Evolutionary conservation across 2,888 invertebrate genomes (phyloP), one percentile per base, ranked within the genome.

Genomic region (Drosophila trichaetosa): DNA sequence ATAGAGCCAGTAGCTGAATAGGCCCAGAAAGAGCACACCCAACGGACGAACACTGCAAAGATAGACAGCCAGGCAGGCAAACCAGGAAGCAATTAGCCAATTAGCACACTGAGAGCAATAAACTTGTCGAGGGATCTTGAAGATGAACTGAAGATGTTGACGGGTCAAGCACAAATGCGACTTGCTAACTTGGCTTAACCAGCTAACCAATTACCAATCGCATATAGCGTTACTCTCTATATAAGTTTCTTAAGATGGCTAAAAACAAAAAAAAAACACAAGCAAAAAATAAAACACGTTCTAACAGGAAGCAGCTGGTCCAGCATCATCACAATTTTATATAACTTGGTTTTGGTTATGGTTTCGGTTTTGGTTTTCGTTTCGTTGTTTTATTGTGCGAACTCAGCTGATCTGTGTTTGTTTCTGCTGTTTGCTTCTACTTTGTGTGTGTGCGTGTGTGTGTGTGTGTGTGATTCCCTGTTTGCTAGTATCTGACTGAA

Each of bases 11-110:
- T 88, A 90, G 38, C 82, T 79, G 33, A 92, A 80, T 21, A 90
- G 65, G 24, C 90, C 78, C 54, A 93, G 61, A 56, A 93, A 92
- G 11, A 93, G 65, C 11, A 93, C 79, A 42, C 92, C 91, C 69
- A 93, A 76, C 0, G 93, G 93, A 61, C 90, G 87, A 53, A 92
- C 75, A 91, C 93, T 93, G 81, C 24, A 85, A 90, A 40, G 29
- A 18, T 31, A 29, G 7, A 16, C 48, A 2, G 46, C 16, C 46
- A 21, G 13, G 3, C 0, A 36, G 4, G 16, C 16, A 33, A 16
- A 48, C 13, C 51, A 59, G 65, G 38, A 54, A 69, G 21, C 40
- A 24, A 65, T 56, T 33, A 49, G 48, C n/a, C 16, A 54, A 24
- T 8, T 29, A 27, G 36, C 38, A 46, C 21, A 21, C 4, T 31